These are phyloP conservation scores for Lycaena phlaeas DNA, from an alignment of 2,888 invertebrate genomes.

Conservation along the genomic window DNA sequence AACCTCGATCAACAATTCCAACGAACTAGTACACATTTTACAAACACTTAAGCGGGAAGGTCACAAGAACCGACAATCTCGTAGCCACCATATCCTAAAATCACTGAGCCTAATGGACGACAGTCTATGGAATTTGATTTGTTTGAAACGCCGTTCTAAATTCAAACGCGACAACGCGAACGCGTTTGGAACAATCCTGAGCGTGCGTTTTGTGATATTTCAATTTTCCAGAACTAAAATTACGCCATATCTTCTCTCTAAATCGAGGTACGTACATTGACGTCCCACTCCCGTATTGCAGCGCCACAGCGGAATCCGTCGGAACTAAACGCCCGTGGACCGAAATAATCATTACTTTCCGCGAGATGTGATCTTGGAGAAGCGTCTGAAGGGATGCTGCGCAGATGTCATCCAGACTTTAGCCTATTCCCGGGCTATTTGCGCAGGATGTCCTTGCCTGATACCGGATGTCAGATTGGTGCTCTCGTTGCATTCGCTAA, in stretches of 20 bases:
- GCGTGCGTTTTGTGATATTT: conserved; percentile 36
- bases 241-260: conserved; percentile 52
- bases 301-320: conserved; percentile 60
- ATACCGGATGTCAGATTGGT: conserved; percentile 57
- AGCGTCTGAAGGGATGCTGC: conserved; percentile 57
- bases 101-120: conserved; percentile 37
- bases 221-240: conserved; percentile 47
- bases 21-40: conserved; percentile 23
- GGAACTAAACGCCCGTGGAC: conserved; percentile 62
- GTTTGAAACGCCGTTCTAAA: conserved; percentile 4
- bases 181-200: conserved; percentile 18
- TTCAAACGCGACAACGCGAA: conserved; percentile 10
- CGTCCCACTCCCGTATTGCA: conserved; percentile 41
- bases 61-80: conserved; percentile 12
- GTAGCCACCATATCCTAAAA: conserved; percentile 32
- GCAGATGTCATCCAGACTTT: conserved; percentile 51
- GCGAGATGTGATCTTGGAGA: conserved; percentile 67
- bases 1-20: conserved; percentile 40
- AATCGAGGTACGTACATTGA: conserved; percentile 48
- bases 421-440: conserved; percentile 61
- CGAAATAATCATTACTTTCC: conserved; percentile 74
- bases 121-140: conserved; percentile 10
- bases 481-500: conserved; percentile 40
- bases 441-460: conserved; percentile 56
- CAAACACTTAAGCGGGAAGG: conserved; percentile 13